Base-by-base conservation (phyloP, 2,113 vertebrate genomes). In the Rostratula benghalensis region DNA sequence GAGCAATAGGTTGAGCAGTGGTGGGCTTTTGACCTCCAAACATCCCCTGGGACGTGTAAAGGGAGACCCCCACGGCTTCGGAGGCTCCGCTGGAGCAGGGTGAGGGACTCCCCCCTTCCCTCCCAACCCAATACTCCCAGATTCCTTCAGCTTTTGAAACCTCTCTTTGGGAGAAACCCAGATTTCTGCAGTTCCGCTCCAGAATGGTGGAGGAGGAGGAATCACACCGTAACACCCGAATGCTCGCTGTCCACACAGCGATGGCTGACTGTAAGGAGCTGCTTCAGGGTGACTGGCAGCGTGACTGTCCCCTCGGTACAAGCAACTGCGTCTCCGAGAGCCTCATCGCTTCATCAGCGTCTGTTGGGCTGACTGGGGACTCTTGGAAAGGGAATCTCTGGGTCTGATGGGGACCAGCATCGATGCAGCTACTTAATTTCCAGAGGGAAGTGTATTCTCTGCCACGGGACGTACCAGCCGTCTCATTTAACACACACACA, bases 11-110 rank as follows among this genome's bases (percentile, higher is more conserved):
- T 39, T 46, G 46, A 74, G 45, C 27, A 30, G 24, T 6, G 7
- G 71, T 41, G n/a, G 11, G 11, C 14, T 70, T 57, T 67, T 69
- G 51, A 89, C 24, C n/a, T 71, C 73, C 43, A 43, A n/a, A 76
- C 25, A 54, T 56, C 37, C 23, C 24, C 57, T n/a, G 24, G 67
- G 18, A 68, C 1, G 1, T 33, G 16, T 25, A 13, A 39, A 39
- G 21, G 59, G 59, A 90, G 48, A 51, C 13, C 0, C 0, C 28
- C 0, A 0, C 1, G 1, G 53, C 18, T 51, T 64, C 57, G 51
- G 65, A 75, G 46, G 33, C 60, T 59, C n/a, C 31, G 10, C 31
- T 54, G 65, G 67, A 69, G 56, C 60, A 54, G 61, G 13, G 33
- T 74, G 25, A 7, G 27, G 19, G 16, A 25, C 28, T 70, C 35